Base-by-base conservation (phyloP, 2,113 vertebrate species). In the Cairina moschata region DNA sequence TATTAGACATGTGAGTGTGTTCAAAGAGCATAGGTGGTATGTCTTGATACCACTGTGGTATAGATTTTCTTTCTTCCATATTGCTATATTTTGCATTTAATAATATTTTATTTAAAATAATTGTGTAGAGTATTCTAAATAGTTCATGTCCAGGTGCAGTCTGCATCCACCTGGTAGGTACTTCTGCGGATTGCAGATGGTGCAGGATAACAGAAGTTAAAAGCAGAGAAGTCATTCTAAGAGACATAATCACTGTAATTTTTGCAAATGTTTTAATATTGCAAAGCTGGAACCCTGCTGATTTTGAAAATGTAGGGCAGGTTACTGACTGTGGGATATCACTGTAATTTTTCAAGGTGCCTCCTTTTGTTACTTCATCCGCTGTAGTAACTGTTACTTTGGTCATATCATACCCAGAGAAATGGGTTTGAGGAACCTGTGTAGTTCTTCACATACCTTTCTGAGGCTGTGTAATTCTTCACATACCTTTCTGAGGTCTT, bases 381-480 rank as follows among this genome's bases (percentile, higher is more conserved):
- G 16, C 38, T 66, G n/a, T 50, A 69, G 46, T 73, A 73, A 55
- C 58, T 79, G 62, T 77, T 92, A 69, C 74, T 72, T 59, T 86
- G 74, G 66, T 75, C 34, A 17, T 62, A 20, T 5, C 22, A 8
- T 32, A 34, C 6, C 34, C 32, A 31, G 71, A 38, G 66, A 66
- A 63, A 42, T 9, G 22, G 11, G 11, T 42, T 50, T 65, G 46
- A 78, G 34, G 25, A 73, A 36, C 21, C 44, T 72, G 25, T 80
- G 60, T 81, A 74, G 76, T 79, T 89, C 54, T 46, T 83, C 83
- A 55, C 0, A 0, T 36, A 36, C 16, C 23, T 91, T 73, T 88
- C 78, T 38, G 71, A 80, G 63, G 40, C 44, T 72, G 25, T 80
- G 60, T 81, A 74, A 78, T 79, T 89, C 54, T 46, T 83, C 83